Evolutionary conservation across 64 coral and sea anemone species (phyloP).

Genomic region (Montipora foliosa): DNA sequence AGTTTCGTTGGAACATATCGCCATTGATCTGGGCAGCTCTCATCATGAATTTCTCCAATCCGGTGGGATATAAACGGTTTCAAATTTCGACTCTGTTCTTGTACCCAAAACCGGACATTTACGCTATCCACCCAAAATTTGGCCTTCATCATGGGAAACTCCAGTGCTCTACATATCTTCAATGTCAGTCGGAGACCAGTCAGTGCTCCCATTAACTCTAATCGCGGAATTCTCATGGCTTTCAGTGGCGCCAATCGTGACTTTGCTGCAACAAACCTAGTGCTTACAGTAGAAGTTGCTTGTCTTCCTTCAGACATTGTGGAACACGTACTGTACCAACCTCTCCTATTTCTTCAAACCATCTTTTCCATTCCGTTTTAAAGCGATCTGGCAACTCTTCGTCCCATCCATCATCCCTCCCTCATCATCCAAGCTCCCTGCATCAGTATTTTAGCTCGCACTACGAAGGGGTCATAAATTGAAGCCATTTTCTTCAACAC

Average conservation of each 20-base stretch:
- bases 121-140: conserved; percentile 55
- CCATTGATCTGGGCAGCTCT: conserved; percentile 59
- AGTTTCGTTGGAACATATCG: conserved; percentile 44
- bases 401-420: conserved; percentile 12
- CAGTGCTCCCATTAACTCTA: conserved; percentile 69
- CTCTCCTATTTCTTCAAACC: conserved; percentile 67
- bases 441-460: conserved; percentile 64
- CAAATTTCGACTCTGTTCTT: conserved; percentile 72
- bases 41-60: conserved; percentile 76
- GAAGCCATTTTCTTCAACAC: conserved; percentile 57
- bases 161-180: conserved; percentile 50
- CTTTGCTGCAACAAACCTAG: conserved; percentile 61
- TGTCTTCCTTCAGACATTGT: conserved; percentile 56
- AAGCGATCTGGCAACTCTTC: conserved; percentile 45
- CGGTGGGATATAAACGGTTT: conserved; percentile 71
- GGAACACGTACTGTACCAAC: conserved; percentile 56
- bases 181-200: conserved; percentile 70
- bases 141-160: conserved; percentile 53
- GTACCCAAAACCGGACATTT: conserved; percentile 43
- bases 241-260: conserved; percentile 67
- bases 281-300: conserved; percentile 32
- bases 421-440: conserved; percentile 50
- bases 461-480: conserved; percentile 73
- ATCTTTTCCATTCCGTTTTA: conserved; percentile 55
- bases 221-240: conserved; percentile 65